These are phyloP conservation scores for Ditylenchus weischeri DNA, from an alignment of 2,888 invertebrate genomes.

Conservation along the genomic window DNA sequence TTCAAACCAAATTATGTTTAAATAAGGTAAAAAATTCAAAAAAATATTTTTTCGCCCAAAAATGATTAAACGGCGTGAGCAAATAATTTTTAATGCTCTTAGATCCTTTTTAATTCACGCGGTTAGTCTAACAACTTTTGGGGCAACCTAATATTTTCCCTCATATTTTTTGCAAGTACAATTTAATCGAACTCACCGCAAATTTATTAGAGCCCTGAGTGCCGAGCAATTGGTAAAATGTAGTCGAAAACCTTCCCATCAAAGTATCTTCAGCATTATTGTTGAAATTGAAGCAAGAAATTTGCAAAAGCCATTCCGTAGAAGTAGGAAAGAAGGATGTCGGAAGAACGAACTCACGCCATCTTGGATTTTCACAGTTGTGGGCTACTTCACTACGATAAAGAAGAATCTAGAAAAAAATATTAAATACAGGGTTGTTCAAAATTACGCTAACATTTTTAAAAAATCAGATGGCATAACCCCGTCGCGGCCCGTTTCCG, in stretches of 20 bases:
- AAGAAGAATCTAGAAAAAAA: conserved; percentile 30
- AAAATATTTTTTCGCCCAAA: too few relatives aligned
- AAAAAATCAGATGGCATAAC: too few relatives aligned
- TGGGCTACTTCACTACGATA: conserved; percentile 38
- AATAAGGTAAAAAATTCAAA: too few relatives aligned
- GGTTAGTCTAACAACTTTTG: too few relatives aligned
- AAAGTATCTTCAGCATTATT: conserved; percentile 41
- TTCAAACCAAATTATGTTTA: too few relatives aligned
- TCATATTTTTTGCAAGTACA: not conserved
- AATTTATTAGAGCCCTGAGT: conserved; percentile 42
- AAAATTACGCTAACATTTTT: too few relatives aligned
- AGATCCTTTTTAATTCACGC: too few relatives aligned
- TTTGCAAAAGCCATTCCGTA: conserved; percentile 38
- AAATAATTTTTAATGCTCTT: too few relatives aligned
- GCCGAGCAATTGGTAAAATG: conserved; percentile 43
- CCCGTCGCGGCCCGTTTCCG: too few relatives aligned
- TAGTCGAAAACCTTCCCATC: conserved; percentile 43
- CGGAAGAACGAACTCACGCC: conserved; percentile 45
- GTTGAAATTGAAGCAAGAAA: conserved; percentile 46
- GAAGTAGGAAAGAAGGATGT: conserved; percentile 42
- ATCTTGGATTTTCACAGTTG: conserved; percentile 30
- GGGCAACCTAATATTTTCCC: too few relatives aligned
- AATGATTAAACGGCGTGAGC: too few relatives aligned
- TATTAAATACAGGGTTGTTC: too few relatives aligned
- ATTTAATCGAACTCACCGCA: conserved; percentile 34